A percentile compares a stretch with the other conserved stretches of the same genome.
These are phyloP conservation scores for Alligator sinensis DNA, from an alignment of 2,113 vertebrate species.

Conservation along the genomic window DNA sequence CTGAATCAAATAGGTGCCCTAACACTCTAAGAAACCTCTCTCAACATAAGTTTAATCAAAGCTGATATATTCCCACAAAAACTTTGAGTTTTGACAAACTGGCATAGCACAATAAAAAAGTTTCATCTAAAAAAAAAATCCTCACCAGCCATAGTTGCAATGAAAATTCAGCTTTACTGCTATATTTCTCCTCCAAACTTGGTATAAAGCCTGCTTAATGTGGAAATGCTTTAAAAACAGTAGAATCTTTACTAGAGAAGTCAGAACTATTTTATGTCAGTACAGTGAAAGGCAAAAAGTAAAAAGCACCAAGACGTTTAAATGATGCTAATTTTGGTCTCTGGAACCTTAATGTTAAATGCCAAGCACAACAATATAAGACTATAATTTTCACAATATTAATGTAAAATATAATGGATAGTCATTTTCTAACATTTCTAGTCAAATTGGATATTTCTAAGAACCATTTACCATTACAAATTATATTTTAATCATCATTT, in stretches of 20 bases:
- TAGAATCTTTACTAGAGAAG: background rate
- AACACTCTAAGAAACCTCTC: background rate
- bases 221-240: background rate
- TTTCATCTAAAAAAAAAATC: background rate
- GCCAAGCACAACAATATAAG: background rate
- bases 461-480: background rate
- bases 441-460: constrained; percentile 21
- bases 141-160: background rate
- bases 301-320: background rate
- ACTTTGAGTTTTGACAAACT: background rate
- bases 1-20: too few species aligned
- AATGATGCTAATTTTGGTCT: background rate
- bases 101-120: background rate
- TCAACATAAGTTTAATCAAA: background rate
- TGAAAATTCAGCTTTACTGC: background rate
- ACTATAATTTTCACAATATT: background rate
- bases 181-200: background rate
- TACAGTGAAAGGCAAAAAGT: constrained; percentile 3
- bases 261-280: background rate
- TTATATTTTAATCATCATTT: background rate
- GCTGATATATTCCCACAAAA: background rate
- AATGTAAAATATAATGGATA: background rate
- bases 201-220: background rate
- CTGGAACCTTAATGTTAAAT: background rate
- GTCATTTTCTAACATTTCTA: background rate